phyloP scores from a whole-genome alignment of 2,797 vertebrate species.

The Gambelia wislizenii region DNA sequence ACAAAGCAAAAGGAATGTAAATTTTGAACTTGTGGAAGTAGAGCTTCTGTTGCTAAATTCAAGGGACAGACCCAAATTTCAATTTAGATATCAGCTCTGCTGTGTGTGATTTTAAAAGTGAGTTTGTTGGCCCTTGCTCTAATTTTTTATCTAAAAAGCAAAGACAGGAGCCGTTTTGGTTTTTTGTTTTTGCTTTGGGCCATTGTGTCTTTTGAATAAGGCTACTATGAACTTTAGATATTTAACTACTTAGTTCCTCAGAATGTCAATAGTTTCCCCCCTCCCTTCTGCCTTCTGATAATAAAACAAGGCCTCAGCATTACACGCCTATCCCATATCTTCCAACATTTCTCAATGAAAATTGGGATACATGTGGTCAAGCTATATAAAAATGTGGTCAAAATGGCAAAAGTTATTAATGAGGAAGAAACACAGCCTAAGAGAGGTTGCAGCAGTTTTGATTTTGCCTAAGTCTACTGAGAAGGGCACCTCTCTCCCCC shows the following conservation, averaged over 20 bases:
- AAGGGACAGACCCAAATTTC: slow-evolving; percentile 35
- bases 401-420: too few relatives aligned
- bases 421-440: too few relatives aligned
- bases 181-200: not conserved
- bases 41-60: slow-evolving; percentile 59
- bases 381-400: too few relatives aligned
- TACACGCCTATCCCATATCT: not conserved
- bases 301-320: too few relatives aligned
- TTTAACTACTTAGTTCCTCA: slow-evolving; percentile 42
- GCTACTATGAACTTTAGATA: slow-evolving; percentile 43
- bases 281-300: too few relatives aligned
- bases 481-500: too few relatives aligned
- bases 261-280: not conserved
- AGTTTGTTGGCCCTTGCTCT: slow-evolving; percentile 57
- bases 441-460: too few relatives aligned
- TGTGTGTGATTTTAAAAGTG: slow-evolving; percentile 65
- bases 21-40: slow-evolving; percentile 48
- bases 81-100: slow-evolving; percentile 29
- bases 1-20: slow-evolving; percentile 59
- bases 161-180: slow-evolving; percentile 45
- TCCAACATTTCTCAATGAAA: too few relatives aligned
- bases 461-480: too few relatives aligned
- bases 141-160: slow-evolving; percentile 57
- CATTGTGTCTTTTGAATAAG: slow-evolving; percentile 40
- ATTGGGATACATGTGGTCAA: too few relatives aligned